Base-by-base conservation (phyloP, 1,140 invertebrate genomes). In the Trialeurodes vaporariorum region DNA sequence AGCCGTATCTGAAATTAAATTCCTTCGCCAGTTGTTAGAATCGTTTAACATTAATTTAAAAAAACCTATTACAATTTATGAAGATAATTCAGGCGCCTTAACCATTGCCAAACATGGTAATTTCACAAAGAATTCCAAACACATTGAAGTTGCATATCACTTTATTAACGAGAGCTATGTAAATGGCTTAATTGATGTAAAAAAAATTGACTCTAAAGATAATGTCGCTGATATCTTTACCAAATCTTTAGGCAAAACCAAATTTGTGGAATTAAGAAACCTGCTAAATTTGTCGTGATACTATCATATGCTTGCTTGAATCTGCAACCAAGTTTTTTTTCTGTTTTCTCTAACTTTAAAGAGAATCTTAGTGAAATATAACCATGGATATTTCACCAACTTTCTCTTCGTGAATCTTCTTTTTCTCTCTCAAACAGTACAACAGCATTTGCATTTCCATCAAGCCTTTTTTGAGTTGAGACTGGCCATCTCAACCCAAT, bases 21-120 rank as follows among this genome's bases (percentile, higher is more conserved):
- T 66, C 21, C 25, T 49, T 9, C 22, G n/a, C 22, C 23, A 26
- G 23, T 26, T 61, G 13, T 34, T 67, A 0, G 59, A 49, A 24
- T 21, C n/a, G 5, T 59, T 59, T 34, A 68, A 49, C 23, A 27
- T 25, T 13, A 22, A 12, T 2, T 5, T 11, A 22, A 17, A 24
- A 12, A 13, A 13, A 1, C 61, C 23, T 26, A 2, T 65, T 9
- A 34, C 34, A 40, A 68, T 68, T 21, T 64, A 68, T 49, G 61
- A 65, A 65, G 67, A 68, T 27, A 66, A 66, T 24, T 59, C n/a
- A 27, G 63, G 40, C 2, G 67, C 63, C 25, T 17, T 68, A n/a
- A 21, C 22, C 2, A 65, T 68, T 17, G 63, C 63, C 2, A 65
- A 65, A 59, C 59, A 21, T 27, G 58, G 63, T 24, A 65, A 65